Evolutionary conservation across 2,113 vertebrate species (phyloP).

Genomic region (Neofelis nebulosa): DNA sequence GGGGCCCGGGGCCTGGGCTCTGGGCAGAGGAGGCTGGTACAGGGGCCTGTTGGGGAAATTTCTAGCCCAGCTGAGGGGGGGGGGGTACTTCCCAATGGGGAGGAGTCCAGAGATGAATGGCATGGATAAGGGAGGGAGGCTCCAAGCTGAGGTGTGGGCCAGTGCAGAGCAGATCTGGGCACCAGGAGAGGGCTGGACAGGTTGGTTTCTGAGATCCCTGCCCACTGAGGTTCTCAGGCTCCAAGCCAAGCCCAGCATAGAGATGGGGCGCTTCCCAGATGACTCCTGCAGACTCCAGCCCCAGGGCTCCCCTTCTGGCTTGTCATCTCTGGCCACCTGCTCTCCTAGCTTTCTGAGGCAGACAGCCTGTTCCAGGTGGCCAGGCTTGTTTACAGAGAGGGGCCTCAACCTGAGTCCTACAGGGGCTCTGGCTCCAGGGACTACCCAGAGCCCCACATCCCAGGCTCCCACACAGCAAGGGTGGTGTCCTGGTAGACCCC

Average conservation of each 20-base stretch:
- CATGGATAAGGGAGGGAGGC: neutral
- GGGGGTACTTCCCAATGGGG: neutral
- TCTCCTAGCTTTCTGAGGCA: neutral
- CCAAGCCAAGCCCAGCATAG: neutral
- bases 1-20: neutral
- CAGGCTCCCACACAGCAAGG: neutral
- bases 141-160: neutral
- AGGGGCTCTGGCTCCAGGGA: neutral
- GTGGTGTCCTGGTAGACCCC: neutral
- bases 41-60: neutral
- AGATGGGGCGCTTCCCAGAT: neutral
- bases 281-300: neutral
- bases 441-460: neutral
- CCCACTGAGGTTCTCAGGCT: neutral
- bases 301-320: neutral
- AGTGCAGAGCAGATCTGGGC: neutral
- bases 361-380: neutral
- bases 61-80: neutral
- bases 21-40: neutral
- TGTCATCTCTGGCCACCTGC: neutral
- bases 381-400: neutral
- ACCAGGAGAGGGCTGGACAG: neutral
- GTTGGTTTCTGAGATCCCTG: neutral
- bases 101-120: neutral
- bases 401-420: neutral